A percentile compares a stretch with the other conserved stretches of the same genome.
Evolutionary conservation across 2,113 vertebrate species (phyloP).

Genomic region (Cyprinodon brontotheroides): DNA sequence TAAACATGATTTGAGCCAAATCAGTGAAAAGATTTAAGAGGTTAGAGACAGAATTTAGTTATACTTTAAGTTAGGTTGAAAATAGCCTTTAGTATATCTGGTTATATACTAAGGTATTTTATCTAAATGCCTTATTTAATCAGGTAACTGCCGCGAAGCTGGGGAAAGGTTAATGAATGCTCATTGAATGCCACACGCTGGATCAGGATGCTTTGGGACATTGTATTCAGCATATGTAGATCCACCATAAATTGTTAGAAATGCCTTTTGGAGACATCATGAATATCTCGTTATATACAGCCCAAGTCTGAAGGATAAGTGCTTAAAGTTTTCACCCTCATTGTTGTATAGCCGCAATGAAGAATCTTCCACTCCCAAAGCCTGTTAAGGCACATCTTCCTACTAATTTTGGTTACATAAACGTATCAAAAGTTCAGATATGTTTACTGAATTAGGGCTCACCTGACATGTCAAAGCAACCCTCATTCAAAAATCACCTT

Average conservation of each 20-base stretch:
- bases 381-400: conserved; percentile 15
- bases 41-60: neutral
- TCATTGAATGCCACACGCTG: conserved; percentile 71
- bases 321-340: conserved; percentile 36
- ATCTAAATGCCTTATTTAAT: conserved; percentile 46
- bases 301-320: conserved; percentile 49
- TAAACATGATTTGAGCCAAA: conserved; percentile 35
- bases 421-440: conserved; percentile 8
- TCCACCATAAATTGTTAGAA: conserved; percentile 60
- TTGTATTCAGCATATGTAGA: conserved; percentile 68
- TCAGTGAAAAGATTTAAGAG: conserved; percentile 14
- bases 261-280: conserved; percentile 50
- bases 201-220: conserved; percentile 51
- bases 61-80: conserved; percentile 25
- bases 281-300: conserved; percentile 64
- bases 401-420: conserved; percentile 21
- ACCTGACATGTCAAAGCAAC: conserved; percentile 63
- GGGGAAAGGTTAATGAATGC: conserved; percentile 79
- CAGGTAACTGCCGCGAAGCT: conserved; percentile 58
- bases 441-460: conserved; percentile 26
- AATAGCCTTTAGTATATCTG: conserved; percentile 16
- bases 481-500: conserved; percentile 67
- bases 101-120: conserved; percentile 42
- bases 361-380: conserved; percentile 12
- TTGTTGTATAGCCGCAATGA: neutral